These are phyloP conservation scores for Antheraea yamamai DNA, from an alignment of 2,888 invertebrate genomes.

Conservation along the genomic window DNA sequence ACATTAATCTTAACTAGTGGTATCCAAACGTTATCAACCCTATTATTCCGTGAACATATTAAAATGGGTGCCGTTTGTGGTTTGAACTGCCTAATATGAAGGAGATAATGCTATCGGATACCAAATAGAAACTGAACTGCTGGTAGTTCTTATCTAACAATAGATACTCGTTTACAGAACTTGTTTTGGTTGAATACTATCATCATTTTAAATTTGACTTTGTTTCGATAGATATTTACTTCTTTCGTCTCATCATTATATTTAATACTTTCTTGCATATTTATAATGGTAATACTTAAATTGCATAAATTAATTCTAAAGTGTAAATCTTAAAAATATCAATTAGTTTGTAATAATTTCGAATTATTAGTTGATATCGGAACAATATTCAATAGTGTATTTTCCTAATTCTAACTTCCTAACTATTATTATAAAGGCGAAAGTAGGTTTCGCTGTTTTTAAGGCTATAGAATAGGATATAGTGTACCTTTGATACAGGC, in stretches of 20 bases:
- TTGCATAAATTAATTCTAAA: background rate
- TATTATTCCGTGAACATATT: constrained; percentile 35
- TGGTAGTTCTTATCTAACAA: constrained; percentile 18
- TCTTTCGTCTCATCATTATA: background rate
- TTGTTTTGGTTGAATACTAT: constrained; percentile 5
- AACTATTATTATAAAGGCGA: too few species aligned
- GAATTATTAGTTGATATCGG: background rate
- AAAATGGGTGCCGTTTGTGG: constrained; percentile 13
- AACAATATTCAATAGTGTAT: background rate
- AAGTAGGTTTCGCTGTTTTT: too few species aligned
- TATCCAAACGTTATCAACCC: constrained; percentile 45
- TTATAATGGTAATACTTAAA: too few species aligned
- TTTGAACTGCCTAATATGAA: constrained; percentile 13
- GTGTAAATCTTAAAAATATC: too few species aligned
- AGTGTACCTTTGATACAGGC: too few species aligned
- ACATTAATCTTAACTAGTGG: constrained; percentile 40
- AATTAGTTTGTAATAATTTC: too few species aligned
- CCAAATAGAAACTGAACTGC: background rate
- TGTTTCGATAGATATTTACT: background rate
- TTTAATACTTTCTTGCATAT: too few species aligned
- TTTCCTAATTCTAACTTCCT: too few species aligned
- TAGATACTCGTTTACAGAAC: constrained; percentile 3
- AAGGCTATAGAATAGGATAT: too few species aligned
- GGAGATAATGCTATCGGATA: constrained; percentile 3
- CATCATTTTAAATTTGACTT: background rate